These are phyloP conservation scores for Tinamus guttatus DNA, from an alignment of 2,113 vertebrate genomes.

Conservation along the genomic window DNA sequence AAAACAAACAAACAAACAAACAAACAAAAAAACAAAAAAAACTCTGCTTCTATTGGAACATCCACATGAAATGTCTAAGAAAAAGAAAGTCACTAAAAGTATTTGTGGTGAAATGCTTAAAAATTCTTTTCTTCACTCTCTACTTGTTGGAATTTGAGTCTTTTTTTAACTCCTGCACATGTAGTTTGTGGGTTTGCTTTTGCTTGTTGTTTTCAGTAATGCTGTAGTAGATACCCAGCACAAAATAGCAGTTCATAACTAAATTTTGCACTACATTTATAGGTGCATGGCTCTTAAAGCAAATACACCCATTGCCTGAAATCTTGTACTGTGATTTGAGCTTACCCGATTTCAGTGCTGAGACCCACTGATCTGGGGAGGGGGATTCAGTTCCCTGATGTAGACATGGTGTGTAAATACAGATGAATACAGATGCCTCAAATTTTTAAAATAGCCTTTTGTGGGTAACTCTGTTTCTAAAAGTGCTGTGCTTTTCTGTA, in stretches of 20 bases:
- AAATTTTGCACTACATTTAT: neutral
- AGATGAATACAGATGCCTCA: neutral
- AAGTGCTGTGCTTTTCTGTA: neutral
- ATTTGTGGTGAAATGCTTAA: neutral
- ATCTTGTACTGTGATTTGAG: neutral
- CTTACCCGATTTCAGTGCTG: neutral
- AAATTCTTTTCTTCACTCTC: neutral
- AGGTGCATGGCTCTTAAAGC: neutral
- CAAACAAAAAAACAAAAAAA: neutral
- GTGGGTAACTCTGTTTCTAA: too few species aligned
- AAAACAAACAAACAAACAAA: too few species aligned
- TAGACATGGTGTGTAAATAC: neutral
- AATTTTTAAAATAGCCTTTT: neutral
- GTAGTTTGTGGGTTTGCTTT: neutral
- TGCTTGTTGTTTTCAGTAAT: neutral
- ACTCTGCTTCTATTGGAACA: neutral
- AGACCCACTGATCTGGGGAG: neutral
- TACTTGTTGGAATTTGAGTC: neutral
- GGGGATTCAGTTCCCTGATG: neutral
- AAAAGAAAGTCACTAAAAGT: neutral
- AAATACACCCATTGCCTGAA: neutral
- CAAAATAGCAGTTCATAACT: neutral
- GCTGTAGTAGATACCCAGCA: neutral
- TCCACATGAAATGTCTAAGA: neutral
- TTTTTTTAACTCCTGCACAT: neutral